Base-by-base conservation (phyloP, 2,797 vertebrate species). In the Mastacembelus armatus region DNA sequence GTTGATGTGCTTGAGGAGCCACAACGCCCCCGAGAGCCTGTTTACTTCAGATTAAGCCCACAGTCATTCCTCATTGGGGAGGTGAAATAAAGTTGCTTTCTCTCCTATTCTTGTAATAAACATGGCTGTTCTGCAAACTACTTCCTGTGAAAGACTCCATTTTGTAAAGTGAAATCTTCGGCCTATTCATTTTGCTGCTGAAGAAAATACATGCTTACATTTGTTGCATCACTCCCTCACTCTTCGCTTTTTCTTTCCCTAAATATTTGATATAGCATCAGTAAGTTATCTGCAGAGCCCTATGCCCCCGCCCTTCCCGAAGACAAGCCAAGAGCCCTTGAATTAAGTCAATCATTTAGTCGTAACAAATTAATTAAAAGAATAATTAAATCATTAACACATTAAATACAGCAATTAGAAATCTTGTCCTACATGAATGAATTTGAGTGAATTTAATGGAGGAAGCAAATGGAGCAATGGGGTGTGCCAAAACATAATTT, bases 371-470 rank as follows among this genome's bases (percentile, higher is more conserved):
- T 92, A 92, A 93, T 94, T 93, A 92, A 93, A 93, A 94, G 88
- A 93, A 94, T 94, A 94, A 94, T 94, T 93, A 93, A 93, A 92
- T 93, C 91, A 94, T 93, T 94, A 94, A 91, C 91, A 92, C 89
- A 90, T 92, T 93, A 91, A 93, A 92, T 91, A 90, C 76, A 86
- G 90, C 91, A 92, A 93, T 94, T 93, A 94, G 89, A 92, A 92
- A 91, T 89, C 87, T 79, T 93, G 93, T 93, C 91, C 86, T 93
- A 92, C 92, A 93, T 92, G 91, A 92, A 74, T 89, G 90, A 92
- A 92, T 92, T 83, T 92, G 89, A 89, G 86, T 82, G 88, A 90
- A 91, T 91, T 91, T 93, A 89, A 93, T 92, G 89, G 83, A 78
- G 85, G 78, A 84, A 90, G 90, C 80, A 86, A 87, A 92, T 82